Conservation (phyloP, 2,113 vertebrate species). For the Strix uralensis region DNA sequence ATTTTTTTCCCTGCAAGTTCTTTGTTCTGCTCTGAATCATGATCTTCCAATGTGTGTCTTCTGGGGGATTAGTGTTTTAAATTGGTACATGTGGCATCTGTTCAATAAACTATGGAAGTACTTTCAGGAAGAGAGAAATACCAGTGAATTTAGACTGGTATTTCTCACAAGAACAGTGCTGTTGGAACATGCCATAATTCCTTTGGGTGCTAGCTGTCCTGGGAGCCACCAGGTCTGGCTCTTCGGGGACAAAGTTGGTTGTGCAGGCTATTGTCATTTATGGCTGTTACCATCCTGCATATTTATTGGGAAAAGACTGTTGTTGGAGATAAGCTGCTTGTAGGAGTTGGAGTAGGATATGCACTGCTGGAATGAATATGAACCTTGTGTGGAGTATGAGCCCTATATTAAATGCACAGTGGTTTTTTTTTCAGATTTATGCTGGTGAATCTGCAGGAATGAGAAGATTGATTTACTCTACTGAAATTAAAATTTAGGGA, state of each 20-base stretch:
- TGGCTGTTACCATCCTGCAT: not conserved
- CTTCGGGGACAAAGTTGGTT: not conserved
- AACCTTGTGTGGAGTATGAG: not conserved
- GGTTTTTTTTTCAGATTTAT: not conserved
- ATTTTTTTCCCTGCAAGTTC: not conserved
- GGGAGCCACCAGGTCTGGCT: rapidly evolving
- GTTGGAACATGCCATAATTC: rapidly evolving
- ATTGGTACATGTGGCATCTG: not conserved
- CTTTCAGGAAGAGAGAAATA: not conserved
- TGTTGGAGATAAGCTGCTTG: not conserved
- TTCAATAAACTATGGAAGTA: not conserved
- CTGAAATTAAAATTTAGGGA: not conserved
- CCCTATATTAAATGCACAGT: not conserved
- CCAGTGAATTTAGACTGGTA: rapidly evolving
- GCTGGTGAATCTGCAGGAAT: not conserved
- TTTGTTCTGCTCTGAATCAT: constrained; percentile 12
- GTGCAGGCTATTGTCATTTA: not conserved
- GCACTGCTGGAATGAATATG: not conserved
- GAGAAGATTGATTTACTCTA: not conserved
- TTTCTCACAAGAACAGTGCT: not conserved
- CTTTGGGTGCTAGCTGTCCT: not conserved
- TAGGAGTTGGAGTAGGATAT: not conserved
- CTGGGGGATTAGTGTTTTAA: constrained; percentile 1
- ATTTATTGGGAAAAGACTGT: not conserved
- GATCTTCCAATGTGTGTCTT: not conserved